Conservation (phyloP, 2,113 vertebrate species). For the Amphiprion ocellaris region DNA sequence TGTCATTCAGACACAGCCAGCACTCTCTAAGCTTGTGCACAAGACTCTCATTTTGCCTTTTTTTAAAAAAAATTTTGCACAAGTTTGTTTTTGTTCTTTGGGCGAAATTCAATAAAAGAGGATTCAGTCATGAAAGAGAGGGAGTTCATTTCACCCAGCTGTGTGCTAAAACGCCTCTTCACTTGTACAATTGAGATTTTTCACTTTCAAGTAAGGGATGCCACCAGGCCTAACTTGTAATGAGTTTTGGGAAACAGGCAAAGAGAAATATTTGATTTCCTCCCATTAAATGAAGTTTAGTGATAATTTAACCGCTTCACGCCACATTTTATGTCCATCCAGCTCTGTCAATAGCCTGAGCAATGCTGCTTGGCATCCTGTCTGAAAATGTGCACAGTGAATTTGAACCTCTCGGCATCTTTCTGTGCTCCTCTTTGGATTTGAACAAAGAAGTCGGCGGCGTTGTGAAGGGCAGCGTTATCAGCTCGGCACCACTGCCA, state of each 20-base stretch:
- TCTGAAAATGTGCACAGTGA: too few relatives aligned
- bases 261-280: constrained; percentile 51
- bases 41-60: constrained; percentile 19
- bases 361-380: too few relatives aligned
- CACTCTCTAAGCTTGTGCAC: constrained; percentile 22
- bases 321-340: not conserved
- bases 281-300: constrained; percentile 40
- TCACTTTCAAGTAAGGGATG: constrained; percentile 49
- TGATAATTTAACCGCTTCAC: constrained; percentile 50
- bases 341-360: too few relatives aligned
- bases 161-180: constrained; percentile 59
- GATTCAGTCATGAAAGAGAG: constrained; percentile 56
- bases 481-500: too few relatives aligned
- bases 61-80: constrained; percentile 4
- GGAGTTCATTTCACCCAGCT: constrained; percentile 62
- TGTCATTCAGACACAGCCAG: constrained; percentile 24
- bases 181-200: constrained; percentile 49
- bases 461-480: too few relatives aligned
- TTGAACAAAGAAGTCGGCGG: too few relatives aligned
- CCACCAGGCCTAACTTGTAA: constrained; percentile 54
- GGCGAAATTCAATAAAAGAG: constrained; percentile 69
- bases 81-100: constrained; percentile 61
- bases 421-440: too few relatives aligned
- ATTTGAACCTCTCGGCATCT: too few relatives aligned
- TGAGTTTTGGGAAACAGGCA: constrained; percentile 41